Base-by-base conservation (phyloP, 1,140 invertebrate genomes). In the Ericerus pela region DNA sequence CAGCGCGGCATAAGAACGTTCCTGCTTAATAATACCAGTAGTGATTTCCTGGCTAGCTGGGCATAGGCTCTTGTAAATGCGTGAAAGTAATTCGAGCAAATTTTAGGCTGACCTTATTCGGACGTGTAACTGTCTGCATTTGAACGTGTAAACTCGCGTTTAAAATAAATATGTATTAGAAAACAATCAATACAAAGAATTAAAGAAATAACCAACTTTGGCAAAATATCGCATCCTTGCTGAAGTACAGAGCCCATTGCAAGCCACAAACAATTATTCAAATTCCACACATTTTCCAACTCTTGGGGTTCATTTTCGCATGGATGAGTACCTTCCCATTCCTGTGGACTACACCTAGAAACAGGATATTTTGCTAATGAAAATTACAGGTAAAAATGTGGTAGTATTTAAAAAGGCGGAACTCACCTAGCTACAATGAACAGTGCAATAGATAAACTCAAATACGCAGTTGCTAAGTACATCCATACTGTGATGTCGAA, bases 401-500 rank as follows among this genome's bases (percentile, higher is more conserved):
- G 8, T 51, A 14, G 3, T 24, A 11, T 24, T 51, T 5, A 22
- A 22, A 8, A 16, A 24, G 47, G 6, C 20, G 14, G 47, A 11
- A n/a, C 14, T 28, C 72, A 86, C 84, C 87, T 81, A 2, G 85
- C 85, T 58, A 87, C 74, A 55, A 91, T 67, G 63, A 84, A 93
- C 16, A 95, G 76, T 38, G 90, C 71, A 29, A 89, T 66, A 0
- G 88, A 91, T 37, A 95, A 85, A 28, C 81, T 80, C 31, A 95
- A 71, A 69, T 89, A 94, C 8, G 89, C 87, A 0, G 84, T 84
- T 0, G 81, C 82, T 79, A 91, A 90, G 68, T 88, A 92, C 58
- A 95, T 79, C 92, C 92, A 96, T 11, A 96, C 91, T 63, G 90
- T 84, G 12, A 85, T 71, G 2, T 88, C 89, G 55, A 96, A 79